Evolutionary conservation across 2,888 invertebrate species (phyloP).

Genomic region (Eupithecia dodoneata): DNA sequence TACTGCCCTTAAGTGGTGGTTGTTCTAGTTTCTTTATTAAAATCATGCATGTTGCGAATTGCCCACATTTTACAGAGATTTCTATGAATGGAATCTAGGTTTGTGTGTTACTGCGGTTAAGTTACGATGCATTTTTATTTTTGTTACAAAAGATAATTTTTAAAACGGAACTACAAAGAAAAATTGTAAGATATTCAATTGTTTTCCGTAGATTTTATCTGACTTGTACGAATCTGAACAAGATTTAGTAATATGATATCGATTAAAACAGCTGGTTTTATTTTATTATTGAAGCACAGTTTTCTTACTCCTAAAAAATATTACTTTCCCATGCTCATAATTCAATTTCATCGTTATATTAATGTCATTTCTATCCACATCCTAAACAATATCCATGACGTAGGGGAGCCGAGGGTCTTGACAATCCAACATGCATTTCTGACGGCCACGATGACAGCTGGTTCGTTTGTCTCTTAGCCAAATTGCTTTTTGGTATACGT

Average conservation of each 20-base stretch:
- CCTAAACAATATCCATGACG: slow-evolving; percentile 38
- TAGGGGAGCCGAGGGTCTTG: slow-evolving; percentile 47
- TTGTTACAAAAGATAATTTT: neutral
- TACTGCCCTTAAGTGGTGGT: slow-evolving; percentile 50
- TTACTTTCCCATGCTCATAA: slow-evolving; percentile 10
- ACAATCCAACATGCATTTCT: slow-evolving; percentile 55
- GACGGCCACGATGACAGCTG: slow-evolving; percentile 45
- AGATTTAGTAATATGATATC: neutral
- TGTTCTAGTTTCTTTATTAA: slow-evolving; percentile 46
- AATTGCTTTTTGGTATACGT: slow-evolving; percentile 59
- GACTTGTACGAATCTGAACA: neutral
- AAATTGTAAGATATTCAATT: neutral
- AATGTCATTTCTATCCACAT: slow-evolving; percentile 27
- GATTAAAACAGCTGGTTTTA: neutral
- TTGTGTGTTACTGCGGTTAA: slow-evolving; percentile 12
- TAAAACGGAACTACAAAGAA: neutral
- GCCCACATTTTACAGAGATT: slow-evolving; percentile 29
- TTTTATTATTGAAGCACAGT: neutral
- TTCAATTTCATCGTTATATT: slow-evolving; percentile 20
- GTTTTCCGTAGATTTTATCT: neutral
- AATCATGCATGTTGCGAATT: slow-evolving; percentile 40
- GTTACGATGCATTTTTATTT: slow-evolving; percentile 11
- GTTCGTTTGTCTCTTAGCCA: slow-evolving; percentile 61
- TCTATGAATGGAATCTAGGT: slow-evolving; percentile 31
- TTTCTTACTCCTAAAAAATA: neutral